These are phyloP conservation scores for Unio delphinus DNA, from an alignment of 2,888 invertebrate genomes.

Conservation along the genomic window DNA sequence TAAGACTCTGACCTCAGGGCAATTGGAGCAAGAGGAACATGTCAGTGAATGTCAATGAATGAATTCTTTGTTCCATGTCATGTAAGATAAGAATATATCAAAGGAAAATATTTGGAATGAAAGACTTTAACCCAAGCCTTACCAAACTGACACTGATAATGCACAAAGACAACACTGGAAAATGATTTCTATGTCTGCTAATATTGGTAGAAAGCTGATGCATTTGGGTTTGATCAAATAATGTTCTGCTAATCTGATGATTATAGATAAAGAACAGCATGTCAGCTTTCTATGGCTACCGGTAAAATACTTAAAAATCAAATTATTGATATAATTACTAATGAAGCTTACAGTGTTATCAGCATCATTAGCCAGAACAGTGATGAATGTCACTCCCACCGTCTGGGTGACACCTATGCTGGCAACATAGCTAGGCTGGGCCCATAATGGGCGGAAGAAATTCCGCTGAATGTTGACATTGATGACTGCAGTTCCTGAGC, in stretches of 20 bases:
- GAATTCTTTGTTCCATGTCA: too few relatives aligned
- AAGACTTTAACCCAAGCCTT: too few relatives aligned
- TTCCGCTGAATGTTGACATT: slow-evolving; percentile 56
- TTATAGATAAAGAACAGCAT: background rate
- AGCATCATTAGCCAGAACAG: slow-evolving; percentile 42
- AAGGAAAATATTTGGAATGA: too few relatives aligned
- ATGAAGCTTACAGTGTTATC: slow-evolving; percentile 36
- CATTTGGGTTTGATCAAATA: background rate
- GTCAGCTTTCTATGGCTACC: too few relatives aligned
- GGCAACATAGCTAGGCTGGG: slow-evolving; percentile 15
- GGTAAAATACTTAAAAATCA: too few relatives aligned
- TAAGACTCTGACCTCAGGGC: too few relatives aligned
- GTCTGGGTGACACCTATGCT: slow-evolving; percentile 36
- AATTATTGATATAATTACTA: background rate
- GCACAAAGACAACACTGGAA: too few relatives aligned
- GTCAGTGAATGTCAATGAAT: too few relatives aligned
- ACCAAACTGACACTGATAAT: too few relatives aligned
- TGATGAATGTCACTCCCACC: slow-evolving; percentile 34
- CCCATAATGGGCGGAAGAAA: slow-evolving; percentile 46
- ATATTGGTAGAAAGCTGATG: background rate
- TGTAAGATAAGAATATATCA: too few relatives aligned
- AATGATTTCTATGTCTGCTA: too few relatives aligned
- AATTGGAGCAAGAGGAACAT: too few relatives aligned
- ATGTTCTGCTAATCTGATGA: background rate
- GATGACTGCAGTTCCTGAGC: slow-evolving; percentile 51